Base-by-base conservation (phyloP, 2,888 invertebrate genomes). In the Diplolepis rosae region DNA sequence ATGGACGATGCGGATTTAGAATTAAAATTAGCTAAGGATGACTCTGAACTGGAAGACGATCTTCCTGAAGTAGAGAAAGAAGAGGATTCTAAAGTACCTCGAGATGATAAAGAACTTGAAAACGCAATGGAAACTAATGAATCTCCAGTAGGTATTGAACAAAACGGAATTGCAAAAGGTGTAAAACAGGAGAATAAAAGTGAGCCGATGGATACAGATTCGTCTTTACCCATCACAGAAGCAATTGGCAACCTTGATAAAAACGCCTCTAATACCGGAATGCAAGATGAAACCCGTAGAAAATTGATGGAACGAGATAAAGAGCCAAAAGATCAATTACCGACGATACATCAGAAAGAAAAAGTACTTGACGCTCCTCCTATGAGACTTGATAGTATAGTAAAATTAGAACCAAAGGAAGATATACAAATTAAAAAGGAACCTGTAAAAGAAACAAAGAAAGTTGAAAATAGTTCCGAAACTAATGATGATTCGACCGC, bases 401-500 rank as follows among this genome's bases (percentile, higher is more conserved):
- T 74, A 0, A 85, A 84, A 69, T 69, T 77, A 1, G 85, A 83
- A 13, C 35, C 76, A 5, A 84, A 82, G 61, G 81, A 83, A 0
- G 52, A 71, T 7, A 6, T 74, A 4, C 71, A 74, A 56, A 65
- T 54, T 27, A 80, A 83, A 13, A 80, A 75, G 7, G 82, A 84
- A 24, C 22, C 54, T 32, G 39, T 75, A 11, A 85, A 84, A 50
- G 75, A 79, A 15, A 86, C 86, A 30, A 85, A 85, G 52, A 77
- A 80, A 1, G 87, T 87, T 66, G 90, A 90, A 13, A 87, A 87
- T 35, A 87, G 90, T 73, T 86, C 90, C 52, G 89, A 90, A 72
- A 90, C 90, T 70, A 90, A 91, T 69, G 84, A 90, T 1, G 92
- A 92, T 51, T 92, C 92, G 79, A 93, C 94, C 83, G 94, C 94